Evolutionary conservation across 2,797 vertebrate genomes (phyloP).

Genomic region (Luscinia luscinia): DNA sequence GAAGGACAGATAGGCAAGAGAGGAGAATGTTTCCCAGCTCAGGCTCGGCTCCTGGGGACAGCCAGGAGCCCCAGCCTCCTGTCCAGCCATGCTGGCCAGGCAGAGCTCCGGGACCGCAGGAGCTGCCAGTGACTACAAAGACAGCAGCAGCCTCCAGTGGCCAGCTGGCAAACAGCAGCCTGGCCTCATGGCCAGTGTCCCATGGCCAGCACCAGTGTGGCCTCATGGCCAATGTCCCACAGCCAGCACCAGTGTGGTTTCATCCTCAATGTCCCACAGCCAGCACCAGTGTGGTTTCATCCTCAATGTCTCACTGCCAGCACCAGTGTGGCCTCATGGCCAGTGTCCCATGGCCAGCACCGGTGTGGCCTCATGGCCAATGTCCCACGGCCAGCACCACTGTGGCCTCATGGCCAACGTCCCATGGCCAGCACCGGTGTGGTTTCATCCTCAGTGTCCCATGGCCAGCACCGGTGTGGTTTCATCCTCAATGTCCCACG

Average conservation of each 20-base stretch:
- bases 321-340: accelerated
- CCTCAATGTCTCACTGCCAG: accelerated
- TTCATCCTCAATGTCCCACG: background rate
- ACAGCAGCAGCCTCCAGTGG: conserved; percentile 73
- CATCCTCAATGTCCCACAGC: accelerated
- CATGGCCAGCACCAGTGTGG: too few species aligned
- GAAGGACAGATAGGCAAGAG: background rate
- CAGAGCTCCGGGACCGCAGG: background rate
- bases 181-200: background rate
- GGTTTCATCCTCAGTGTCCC: too few species aligned
- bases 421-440: accelerated
- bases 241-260: accelerated
- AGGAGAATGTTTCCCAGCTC: background rate
- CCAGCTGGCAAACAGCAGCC: background rate
- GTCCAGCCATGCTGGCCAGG: background rate
- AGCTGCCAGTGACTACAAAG: conserved; percentile 7
- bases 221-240: accelerated
- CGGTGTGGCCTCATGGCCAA: background rate
- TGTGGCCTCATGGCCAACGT: background rate
- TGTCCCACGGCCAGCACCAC: accelerated
- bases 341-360: accelerated
- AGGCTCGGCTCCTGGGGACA: background rate
- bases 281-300: accelerated
- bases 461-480: accelerated
- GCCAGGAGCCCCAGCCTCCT: background rate